Evolutionary conservation across 2,113 vertebrate genomes (phyloP), one percentile per base, ranked within the genome.

Genomic region (Zosterops pallidus): DNA sequence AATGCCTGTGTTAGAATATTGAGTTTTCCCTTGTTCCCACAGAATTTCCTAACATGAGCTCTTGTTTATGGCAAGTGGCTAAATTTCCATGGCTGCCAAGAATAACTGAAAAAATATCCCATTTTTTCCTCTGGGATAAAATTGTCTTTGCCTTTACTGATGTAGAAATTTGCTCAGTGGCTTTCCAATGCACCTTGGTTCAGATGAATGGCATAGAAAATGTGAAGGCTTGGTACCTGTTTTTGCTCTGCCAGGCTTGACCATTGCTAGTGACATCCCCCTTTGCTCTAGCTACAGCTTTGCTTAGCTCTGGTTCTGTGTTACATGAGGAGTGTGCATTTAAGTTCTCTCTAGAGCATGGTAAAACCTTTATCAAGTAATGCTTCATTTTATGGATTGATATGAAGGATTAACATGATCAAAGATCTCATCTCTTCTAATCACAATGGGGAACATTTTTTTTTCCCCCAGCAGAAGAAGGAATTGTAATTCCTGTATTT

Each of bases 161-260:
- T 12, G 12, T 33, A 47, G 12, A 7, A 85, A 21, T 68, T 92
- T 9, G 23, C 9, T 41, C 0, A 0, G 15, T 50, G 44, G 39
- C 28, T 89, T 91, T 77, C 31, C 26, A 55, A 29, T 1, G 7
- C 33, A n/a, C 10, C 21, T 35, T 74, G 29, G n/a, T 29, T 69
- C 13, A 21, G 28, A 31, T 18, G 24, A 53, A 21, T 65, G 72
- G 53, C 22, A 28, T 0, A 49, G 41, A n/a, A 80, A 47, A 72
- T 6, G 9, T 17, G 26, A 75, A n/a, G 20, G 8, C 12, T 55
- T 26, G 39, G 44, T 56, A 28, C 11, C 29, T 6, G 0, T 5
- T n/a, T 59, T 83, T 79, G 11, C 33, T 75, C 14, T 92, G 20
- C 16, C 65, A 64, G 12, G 4, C 29, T 47, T 11, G 4, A 10